Conservation (phyloP, 2,113 vertebrate genomes). For the Hiodon tergisus region DNA sequence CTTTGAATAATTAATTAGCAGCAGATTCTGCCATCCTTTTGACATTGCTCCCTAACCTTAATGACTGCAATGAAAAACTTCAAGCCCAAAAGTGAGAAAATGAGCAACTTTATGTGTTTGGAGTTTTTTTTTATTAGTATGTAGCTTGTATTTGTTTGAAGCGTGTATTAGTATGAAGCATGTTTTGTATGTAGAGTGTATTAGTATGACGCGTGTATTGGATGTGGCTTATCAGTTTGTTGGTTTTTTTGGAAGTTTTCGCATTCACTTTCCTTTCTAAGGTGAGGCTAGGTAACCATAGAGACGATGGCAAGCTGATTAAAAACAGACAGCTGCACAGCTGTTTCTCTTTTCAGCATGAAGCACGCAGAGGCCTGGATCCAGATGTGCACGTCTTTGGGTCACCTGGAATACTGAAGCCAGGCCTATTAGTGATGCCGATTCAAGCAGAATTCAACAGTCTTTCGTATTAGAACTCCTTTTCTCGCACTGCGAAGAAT, state of each 20-base stretch:
- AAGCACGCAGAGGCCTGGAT: constrained; percentile 58
- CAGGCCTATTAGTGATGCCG: constrained; percentile 43
- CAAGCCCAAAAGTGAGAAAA: too few species aligned
- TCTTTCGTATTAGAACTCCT: background rate
- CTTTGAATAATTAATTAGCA: background rate
- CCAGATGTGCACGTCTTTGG: constrained; percentile 62
- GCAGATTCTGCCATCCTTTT: constrained; percentile 34
- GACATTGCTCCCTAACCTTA: constrained; percentile 4
- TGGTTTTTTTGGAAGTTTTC: too few species aligned
- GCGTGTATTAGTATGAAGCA: too few species aligned
- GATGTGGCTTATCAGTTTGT: too few species aligned
- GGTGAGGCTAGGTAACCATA: constrained; percentile 50
- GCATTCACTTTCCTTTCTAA: too few species aligned
- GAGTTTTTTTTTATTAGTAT: too few species aligned
- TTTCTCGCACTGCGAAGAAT: background rate
- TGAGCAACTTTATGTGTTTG: too few species aligned
- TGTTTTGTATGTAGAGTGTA: too few species aligned
- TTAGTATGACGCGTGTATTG: too few species aligned
- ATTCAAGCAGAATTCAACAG: constrained; percentile 35
- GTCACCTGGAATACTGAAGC: constrained; percentile 56
- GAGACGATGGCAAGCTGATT: constrained; percentile 68
- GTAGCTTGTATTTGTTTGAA: too few species aligned
- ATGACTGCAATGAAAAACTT: too few species aligned
- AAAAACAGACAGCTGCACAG: constrained; percentile 68
- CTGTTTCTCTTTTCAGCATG: constrained; percentile 65